These are phyloP conservation scores for Caenorhabditis latens DNA, from an alignment of 1,140 invertebrate genomes.

Conservation along the genomic window DNA sequence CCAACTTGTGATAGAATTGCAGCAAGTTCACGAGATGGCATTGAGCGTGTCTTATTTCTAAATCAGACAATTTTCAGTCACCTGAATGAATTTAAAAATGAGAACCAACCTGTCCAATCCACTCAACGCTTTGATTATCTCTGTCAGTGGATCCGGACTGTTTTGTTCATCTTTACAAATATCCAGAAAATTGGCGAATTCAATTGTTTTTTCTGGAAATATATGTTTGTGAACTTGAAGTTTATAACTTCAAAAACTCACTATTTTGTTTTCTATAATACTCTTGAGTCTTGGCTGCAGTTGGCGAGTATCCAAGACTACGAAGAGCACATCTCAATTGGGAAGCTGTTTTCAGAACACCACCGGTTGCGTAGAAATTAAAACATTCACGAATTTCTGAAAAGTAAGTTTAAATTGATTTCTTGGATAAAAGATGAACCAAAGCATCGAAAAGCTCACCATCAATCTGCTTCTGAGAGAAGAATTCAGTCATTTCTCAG, in stretches of 20 bases:
- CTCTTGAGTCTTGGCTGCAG: slow-evolving; percentile 47
- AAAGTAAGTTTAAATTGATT: not conserved
- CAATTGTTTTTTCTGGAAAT: slow-evolving; percentile 59
- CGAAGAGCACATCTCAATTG: slow-evolving; percentile 59
- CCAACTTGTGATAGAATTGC: slow-evolving; percentile 53
- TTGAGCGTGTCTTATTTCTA: slow-evolving; percentile 44
- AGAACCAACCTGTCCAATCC: slow-evolving; percentile 57
- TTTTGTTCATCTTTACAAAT: slow-evolving; percentile 60
- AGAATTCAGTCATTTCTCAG: slow-evolving; percentile 60
- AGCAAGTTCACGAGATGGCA: slow-evolving; percentile 45
- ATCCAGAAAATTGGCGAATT: slow-evolving; percentile 58
- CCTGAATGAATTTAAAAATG: no score
- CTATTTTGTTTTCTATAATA: slow-evolving; percentile 57
- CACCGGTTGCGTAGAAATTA: slow-evolving; percentile 53
- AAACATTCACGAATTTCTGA: slow-evolving; percentile 64
- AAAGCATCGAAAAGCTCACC: slow-evolving; percentile 26
- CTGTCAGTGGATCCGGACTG: slow-evolving; percentile 54
- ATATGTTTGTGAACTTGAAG: not conserved
- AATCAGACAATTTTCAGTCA: not conserved
- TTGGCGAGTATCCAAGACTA: slow-evolving; percentile 58
- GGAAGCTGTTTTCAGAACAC: not conserved
- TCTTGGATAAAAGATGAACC: not conserved
- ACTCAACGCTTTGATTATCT: slow-evolving; percentile 60
- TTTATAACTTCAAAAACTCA: slow-evolving; percentile 30
- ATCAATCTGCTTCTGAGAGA: slow-evolving; percentile 59